Conservation (phyloP, 2,888 invertebrate species). For the Pecten maximus region DNA sequence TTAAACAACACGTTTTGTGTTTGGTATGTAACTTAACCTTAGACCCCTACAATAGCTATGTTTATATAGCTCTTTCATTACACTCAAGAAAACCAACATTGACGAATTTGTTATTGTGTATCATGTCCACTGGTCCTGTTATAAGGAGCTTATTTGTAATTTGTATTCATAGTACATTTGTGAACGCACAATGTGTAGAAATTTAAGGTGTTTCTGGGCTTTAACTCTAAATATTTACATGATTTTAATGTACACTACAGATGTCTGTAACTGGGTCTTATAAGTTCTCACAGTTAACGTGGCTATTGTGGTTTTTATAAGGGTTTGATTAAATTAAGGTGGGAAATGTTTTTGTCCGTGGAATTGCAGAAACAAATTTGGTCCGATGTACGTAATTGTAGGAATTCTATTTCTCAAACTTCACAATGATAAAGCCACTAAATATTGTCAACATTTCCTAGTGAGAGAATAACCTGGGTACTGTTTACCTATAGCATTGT, state of each 20-base stretch:
- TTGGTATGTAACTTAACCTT: neutral
- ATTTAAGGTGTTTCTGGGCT: neutral
- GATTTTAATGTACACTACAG: neutral
- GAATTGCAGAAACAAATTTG: no score
- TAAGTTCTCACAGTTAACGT: neutral
- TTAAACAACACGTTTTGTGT: neutral
- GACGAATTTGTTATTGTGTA: neutral
- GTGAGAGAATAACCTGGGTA: no score
- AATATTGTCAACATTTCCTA: no score
- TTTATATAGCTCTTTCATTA: neutral
- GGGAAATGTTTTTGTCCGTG: no score
- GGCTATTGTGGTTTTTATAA: no score
- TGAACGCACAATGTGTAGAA: neutral
- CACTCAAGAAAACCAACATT: neutral
- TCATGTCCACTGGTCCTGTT: neutral
- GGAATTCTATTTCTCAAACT: no score
- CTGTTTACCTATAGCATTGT: no score
- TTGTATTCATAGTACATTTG: neutral
- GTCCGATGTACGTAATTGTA: no score
- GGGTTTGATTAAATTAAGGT: no score
- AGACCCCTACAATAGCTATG: neutral
- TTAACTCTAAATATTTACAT: slow-evolving; percentile 16
- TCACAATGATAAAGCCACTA: no score
- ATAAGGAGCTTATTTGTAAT: slow-evolving; percentile 12
- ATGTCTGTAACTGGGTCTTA: no score